Conservation (phyloP, 2,113 vertebrate genomes). For the Phaethornis superciliosus region DNA sequence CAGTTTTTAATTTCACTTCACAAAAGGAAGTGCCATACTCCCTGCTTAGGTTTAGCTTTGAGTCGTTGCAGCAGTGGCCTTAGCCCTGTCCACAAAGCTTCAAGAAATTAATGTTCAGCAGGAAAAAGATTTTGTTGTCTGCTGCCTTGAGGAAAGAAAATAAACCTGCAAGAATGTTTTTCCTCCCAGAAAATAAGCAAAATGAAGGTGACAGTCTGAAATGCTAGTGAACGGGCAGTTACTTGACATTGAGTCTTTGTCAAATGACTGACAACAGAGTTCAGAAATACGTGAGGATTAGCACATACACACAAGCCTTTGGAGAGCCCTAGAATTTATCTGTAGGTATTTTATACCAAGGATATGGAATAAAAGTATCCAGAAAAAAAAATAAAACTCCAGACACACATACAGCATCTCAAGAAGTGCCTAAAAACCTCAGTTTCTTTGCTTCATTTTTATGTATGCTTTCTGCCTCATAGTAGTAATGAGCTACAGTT, state of each 20-base stretch:
- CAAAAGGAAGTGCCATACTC: neutral
- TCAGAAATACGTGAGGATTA: conserved; percentile 6
- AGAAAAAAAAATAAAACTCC: neutral
- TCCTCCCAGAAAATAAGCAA: neutral
- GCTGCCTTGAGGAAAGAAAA: neutral
- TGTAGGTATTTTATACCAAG: neutral
- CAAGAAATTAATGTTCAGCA: neutral
- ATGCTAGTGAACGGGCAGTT: neutral
- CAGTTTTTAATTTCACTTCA: neutral
- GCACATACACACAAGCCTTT: neutral
- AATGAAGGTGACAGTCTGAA: neutral
- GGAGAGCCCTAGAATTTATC: conserved; percentile 13
- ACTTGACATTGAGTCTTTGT: neutral
- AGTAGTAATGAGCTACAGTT: neutral
- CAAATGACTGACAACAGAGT: conserved; percentile 13
- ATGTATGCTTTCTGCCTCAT: neutral
- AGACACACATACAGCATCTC: neutral
- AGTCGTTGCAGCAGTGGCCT: neutral
- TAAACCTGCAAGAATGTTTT: neutral
- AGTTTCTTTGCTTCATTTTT: neutral
- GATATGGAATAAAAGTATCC: neutral
- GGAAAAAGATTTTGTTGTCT: neutral
- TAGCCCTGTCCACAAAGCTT: neutral
- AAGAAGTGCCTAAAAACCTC: neutral
- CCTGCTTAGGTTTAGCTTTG: neutral